Evolutionary conservation across 2,888 invertebrate species (phyloP).

Genomic region (Patella caerulea): DNA sequence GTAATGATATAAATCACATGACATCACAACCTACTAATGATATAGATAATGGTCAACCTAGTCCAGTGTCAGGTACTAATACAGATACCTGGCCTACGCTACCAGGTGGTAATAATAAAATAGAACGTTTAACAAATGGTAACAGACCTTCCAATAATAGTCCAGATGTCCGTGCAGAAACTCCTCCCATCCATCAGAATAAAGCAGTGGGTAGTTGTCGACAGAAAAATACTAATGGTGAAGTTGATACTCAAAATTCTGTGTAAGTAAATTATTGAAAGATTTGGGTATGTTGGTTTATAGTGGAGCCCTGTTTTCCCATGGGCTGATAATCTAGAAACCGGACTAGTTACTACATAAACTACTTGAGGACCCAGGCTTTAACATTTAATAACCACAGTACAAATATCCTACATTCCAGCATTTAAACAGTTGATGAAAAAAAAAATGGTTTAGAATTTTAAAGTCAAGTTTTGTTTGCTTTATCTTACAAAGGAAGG

Average conservation of each 20-base stretch:
- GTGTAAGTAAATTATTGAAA: slow-evolving; percentile 29
- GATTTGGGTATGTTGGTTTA: background rate
- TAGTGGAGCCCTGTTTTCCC: too few species aligned
- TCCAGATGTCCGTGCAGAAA: background rate
- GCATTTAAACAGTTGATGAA: too few species aligned
- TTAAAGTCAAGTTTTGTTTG: too few species aligned
- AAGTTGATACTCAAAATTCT: slow-evolving; percentile 31
- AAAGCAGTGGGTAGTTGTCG: slow-evolving; percentile 33
- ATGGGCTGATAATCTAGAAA: too few species aligned
- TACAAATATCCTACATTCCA: too few species aligned
- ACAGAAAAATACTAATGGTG: slow-evolving; percentile 23
- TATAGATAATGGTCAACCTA: slow-evolving; percentile 23
- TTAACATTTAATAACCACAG: too few species aligned
- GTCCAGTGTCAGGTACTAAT: slow-evolving; percentile 41
- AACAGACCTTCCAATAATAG: slow-evolving; percentile 35
- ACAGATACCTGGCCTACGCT: slow-evolving; percentile 62
- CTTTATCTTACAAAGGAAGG: too few species aligned
- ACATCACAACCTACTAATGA: slow-evolving; percentile 27
- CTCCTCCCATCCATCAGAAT: slow-evolving; percentile 24
- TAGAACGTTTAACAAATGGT: slow-evolving; percentile 42
- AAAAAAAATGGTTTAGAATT: too few species aligned
- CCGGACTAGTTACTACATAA: too few species aligned
- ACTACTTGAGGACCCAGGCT: too few species aligned
- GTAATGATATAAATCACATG: slow-evolving; percentile 27
- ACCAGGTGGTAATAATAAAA: slow-evolving; percentile 41